Base-by-base conservation (phyloP, 2,113 vertebrate genomes). In the Stigmatopora argus region DNA sequence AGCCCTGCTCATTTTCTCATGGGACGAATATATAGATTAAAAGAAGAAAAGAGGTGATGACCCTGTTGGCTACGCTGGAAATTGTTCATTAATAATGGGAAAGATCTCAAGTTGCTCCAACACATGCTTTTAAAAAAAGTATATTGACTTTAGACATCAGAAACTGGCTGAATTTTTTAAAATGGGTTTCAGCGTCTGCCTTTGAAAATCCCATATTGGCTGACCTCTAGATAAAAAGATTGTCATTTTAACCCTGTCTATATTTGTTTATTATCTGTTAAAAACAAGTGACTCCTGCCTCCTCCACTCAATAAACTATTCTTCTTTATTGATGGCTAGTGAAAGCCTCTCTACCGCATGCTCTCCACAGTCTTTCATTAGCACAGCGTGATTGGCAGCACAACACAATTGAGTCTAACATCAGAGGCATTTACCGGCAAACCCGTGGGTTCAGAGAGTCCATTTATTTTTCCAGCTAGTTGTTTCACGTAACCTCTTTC, bases 291-390 rank as follows among this genome's bases (percentile, higher is more conserved):
- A 49, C 38, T 63, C 14, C 61, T 53, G 60, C 18, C 1, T 69
- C 38, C 41, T 26, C 66, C 51, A 70, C 41, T 69, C 67, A 60
- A 48, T 77, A 52, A 72, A 75, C 69, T 65, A 70, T 59, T 38
- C 45, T 17, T n/a, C 62, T 58, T 68, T 61, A 81, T 59, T 73
- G 67, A 75, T 73, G 58, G 44, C 26, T 71, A 66, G 71, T 62
- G 58, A 71, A 71, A 64, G n/a, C 34, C 31, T 44, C 49, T 57
- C 65, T 44, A 62, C 38, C 51, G n/a, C 23, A 44, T 12, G 11
- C 48, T 11, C 46, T 45, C 52, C 49, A 13, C 61, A 21, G 49
- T 48, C 60, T 52, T 53, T 64, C 46, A 64, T 67, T 73, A 73
- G 19, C 63, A 61, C 61, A 8, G 51, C 41, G 19, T 35, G 18